Percentiles rank a stretch among this genome's conserved stretches.
Conservation (phyloP, 37 sponge, comb jelly and placozoan genomes). For the Bolinopsis microptera region DNA sequence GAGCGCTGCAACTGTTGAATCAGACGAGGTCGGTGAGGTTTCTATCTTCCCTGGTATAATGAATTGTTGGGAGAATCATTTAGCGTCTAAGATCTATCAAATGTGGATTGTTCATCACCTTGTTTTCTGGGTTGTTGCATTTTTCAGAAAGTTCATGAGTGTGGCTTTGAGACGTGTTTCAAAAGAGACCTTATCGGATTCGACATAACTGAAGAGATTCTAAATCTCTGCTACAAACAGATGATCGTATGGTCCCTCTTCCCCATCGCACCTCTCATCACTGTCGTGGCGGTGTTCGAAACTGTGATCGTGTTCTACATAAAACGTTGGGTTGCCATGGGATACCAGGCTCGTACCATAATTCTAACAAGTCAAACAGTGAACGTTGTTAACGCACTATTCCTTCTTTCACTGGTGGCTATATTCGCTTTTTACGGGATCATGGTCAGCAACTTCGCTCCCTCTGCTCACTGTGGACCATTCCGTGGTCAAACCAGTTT, state of each 20-base stretch:
- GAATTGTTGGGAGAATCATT: constrained; percentile 37
- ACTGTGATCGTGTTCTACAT: constrained; percentile 29
- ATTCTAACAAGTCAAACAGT: constrained; percentile 33
- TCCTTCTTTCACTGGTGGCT: constrained; percentile 59
- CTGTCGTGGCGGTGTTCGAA: constrained; percentile 31
- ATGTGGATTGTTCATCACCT: constrained; percentile 33
- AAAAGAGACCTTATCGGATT: neutral
- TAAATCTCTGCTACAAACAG: constrained; percentile 58
- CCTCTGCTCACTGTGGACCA: neutral
- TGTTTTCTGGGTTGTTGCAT: neutral
- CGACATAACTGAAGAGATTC: constrained; percentile 49
- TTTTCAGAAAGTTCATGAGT: neutral
- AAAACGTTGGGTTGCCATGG: constrained; percentile 19
- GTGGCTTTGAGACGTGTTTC: neutral
- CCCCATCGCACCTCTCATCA: constrained; percentile 43
- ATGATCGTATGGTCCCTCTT: constrained; percentile 53
- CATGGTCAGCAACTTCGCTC: constrained; percentile 4
- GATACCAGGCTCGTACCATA: neutral
- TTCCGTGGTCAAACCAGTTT: constrained; percentile 32
- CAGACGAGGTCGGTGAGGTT: neutral
- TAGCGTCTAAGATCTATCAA: constrained; percentile 37
- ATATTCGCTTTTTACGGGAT: constrained; percentile 50
- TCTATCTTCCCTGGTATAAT: neutral
- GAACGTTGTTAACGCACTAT: constrained; percentile 53
- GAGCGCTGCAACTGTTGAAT: neutral